These are phyloP conservation scores for Gonatopus flavifemur DNA, from an alignment of 1,140 invertebrate genomes.

Conservation along the genomic window DNA sequence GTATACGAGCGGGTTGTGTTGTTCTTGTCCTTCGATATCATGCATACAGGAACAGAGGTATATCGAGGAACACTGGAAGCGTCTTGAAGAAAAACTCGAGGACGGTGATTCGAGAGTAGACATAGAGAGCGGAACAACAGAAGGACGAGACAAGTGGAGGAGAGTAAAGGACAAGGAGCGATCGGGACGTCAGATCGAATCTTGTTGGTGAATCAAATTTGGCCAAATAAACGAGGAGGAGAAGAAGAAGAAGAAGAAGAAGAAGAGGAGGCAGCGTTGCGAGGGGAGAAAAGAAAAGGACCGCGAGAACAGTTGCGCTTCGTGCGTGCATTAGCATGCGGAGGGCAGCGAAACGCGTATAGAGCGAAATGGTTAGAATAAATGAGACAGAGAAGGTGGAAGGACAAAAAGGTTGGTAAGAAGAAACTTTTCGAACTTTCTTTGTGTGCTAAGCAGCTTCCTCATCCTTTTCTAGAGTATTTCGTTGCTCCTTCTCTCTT, in stretches of 20 bases:
- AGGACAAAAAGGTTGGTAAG: slow-evolving; percentile 34
- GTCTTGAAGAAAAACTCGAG: slow-evolving; percentile 33
- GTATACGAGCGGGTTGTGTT: slow-evolving; percentile 6
- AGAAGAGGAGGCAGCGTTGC: background rate
- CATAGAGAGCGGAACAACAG: background rate
- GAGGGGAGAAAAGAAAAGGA: slow-evolving; percentile 20
- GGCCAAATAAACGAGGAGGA: slow-evolving; percentile 43
- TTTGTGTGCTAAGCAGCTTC: slow-evolving; percentile 50
- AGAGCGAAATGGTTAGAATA: slow-evolving; percentile 13
- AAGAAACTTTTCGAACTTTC: slow-evolving; percentile 44
- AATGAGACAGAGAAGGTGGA: background rate
- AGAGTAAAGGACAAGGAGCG: slow-evolving; percentile 38
- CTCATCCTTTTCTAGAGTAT: slow-evolving; percentile 9
- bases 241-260: slow-evolving; percentile 9
- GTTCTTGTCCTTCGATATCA: slow-evolving; percentile 10
- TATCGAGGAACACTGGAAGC: slow-evolving; percentile 6
- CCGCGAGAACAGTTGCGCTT: slow-evolving; percentile 50
- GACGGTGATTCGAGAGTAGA: slow-evolving; percentile 16
- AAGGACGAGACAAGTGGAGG: slow-evolving; percentile 13
- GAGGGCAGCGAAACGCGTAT: slow-evolving; percentile 37
- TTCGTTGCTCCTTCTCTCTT: slow-evolving; percentile 12
- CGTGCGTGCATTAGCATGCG: slow-evolving; percentile 51
- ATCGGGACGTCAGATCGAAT: slow-evolving; percentile 50
- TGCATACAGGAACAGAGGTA: background rate
- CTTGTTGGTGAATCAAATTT: slow-evolving; percentile 52